Conservation (phyloP, 2,888 invertebrate species). For the Thecocarcelia acutangulata region DNA sequence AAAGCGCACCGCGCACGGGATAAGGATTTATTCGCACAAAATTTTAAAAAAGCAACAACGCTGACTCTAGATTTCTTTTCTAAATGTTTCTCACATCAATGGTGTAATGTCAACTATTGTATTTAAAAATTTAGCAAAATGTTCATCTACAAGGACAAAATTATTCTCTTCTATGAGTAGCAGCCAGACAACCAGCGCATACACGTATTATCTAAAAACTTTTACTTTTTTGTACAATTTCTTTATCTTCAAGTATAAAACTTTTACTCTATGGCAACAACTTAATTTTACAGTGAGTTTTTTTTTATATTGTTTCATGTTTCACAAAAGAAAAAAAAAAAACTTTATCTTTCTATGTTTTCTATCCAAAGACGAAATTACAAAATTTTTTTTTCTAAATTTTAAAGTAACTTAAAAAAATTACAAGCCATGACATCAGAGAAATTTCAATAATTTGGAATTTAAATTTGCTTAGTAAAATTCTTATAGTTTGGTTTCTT, state of each 20-base stretch:
- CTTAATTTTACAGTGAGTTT: slow-evolving; percentile 37
- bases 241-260: slow-evolving; percentile 37
- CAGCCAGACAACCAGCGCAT: slow-evolving; percentile 40
- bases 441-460: slow-evolving; percentile 3
- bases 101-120: slow-evolving; percentile 31
- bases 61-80: neutral
- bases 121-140: slow-evolving; percentile 54
- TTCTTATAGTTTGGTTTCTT: slow-evolving; percentile 14
- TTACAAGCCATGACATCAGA: neutral
- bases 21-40: no score
- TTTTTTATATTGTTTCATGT: neutral
- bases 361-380: slow-evolving; percentile 42
- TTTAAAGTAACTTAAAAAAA: neutral
- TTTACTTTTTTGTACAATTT: neutral
- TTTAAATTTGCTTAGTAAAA: slow-evolving; percentile 1
- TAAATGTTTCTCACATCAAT: neutral
- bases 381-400: slow-evolving; percentile 36
- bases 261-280: slow-evolving; percentile 41
- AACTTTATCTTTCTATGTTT: slow-evolving; percentile 37
- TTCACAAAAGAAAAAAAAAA: neutral
- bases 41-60: no score
- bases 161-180: slow-evolving; percentile 41
- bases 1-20: no score
- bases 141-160: slow-evolving; percentile 64
- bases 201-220: slow-evolving; percentile 51